Evolutionary conservation across 2,888 invertebrate genomes (phyloP).

Genomic region (Tolmerus cingulatus): DNA sequence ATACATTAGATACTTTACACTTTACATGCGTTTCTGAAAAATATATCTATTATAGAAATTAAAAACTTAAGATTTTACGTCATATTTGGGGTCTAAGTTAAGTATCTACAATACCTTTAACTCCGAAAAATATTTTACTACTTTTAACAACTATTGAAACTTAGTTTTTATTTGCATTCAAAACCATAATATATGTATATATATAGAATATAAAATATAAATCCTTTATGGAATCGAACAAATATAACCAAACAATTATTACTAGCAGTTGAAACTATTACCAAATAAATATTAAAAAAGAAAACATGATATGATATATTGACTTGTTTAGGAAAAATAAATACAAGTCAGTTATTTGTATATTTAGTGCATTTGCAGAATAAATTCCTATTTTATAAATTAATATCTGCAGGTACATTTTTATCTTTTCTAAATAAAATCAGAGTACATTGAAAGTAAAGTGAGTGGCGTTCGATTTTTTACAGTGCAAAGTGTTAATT

Average conservation of each 20-base stretch:
- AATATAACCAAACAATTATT: not conserved
- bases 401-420: no score
- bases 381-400: not conserved
- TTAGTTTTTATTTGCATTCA: not conserved
- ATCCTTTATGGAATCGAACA: not conserved
- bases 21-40: not conserved
- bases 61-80: no score
- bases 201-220: not conserved
- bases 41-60: not conserved
- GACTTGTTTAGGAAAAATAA: not conserved
- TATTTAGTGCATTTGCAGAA: not conserved
- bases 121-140: no score
- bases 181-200: not conserved
- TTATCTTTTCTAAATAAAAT: no score
- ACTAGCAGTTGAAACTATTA: not conserved
- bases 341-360: not conserved
- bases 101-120: no score
- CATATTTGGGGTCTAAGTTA: no score
- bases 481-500: no score
- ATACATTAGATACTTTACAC: no score
- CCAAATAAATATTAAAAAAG: not conserved
- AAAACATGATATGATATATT: not conserved
- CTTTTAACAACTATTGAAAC: not conserved
- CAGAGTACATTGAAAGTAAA: no score
- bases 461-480: no score